Evolutionary conservation across 2,113 vertebrate genomes (phyloP).

Genomic region (Petrocephalus microphthalmus): DNA sequence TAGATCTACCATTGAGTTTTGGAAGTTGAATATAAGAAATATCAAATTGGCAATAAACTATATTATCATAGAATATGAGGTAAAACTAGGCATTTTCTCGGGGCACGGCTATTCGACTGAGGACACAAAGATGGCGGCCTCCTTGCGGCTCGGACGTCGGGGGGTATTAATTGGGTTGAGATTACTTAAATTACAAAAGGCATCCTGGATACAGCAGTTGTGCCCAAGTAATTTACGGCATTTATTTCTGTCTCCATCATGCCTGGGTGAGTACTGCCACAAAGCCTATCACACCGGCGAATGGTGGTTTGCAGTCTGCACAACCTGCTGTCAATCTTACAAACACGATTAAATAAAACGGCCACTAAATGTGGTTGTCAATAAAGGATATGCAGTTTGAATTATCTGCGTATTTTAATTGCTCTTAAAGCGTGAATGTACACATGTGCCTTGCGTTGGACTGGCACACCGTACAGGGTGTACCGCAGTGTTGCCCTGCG

Average conservation of each 20-base stretch:
- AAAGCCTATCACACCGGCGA: neutral
- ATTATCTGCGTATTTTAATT: neutral
- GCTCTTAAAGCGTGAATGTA: neutral
- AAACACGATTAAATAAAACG: neutral
- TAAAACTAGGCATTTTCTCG: neutral
- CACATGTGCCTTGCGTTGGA: neutral
- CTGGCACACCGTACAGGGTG: neutral
- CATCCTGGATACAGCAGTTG: constrained; percentile 23
- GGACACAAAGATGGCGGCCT: constrained; percentile 65
- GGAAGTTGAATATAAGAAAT: neutral
- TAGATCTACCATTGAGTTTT: neutral
- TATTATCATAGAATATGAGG: neutral
- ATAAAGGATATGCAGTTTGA: neutral
- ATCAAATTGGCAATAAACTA: neutral
- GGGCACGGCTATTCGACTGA: constrained; percentile 2
- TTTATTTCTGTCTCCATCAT: constrained; percentile 49
- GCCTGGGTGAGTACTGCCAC: constrained; percentile 52
- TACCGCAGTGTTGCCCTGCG: neutral
- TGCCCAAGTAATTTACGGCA: constrained; percentile 41
- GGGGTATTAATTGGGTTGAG: constrained; percentile 50
- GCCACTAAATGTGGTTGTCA: neutral
- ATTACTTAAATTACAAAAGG: constrained; percentile 45
- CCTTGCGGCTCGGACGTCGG: constrained; percentile 60
- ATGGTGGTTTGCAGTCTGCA: neutral
- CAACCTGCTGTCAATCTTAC: neutral